These are phyloP conservation scores for Ellobius talpinus DNA, from an alignment of 2,113 vertebrate species.

Conservation along the genomic window DNA sequence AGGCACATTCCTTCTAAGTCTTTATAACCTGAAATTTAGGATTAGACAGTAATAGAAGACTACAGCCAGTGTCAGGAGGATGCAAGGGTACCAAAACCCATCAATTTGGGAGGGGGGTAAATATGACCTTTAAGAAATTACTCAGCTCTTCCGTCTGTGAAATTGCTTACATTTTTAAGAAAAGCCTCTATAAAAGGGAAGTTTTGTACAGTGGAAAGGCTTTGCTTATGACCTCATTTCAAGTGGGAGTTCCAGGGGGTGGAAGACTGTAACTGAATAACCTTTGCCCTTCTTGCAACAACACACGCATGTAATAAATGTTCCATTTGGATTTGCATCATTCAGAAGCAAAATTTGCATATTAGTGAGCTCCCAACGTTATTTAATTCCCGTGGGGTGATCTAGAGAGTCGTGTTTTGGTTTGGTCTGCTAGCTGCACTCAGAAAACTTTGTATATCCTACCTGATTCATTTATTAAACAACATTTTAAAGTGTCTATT, in stretches of 20 bases:
- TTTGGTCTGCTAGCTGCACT: slow-evolving; percentile 49
- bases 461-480: slow-evolving; percentile 53
- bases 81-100: slow-evolving; percentile 78
- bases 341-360: slow-evolving; percentile 78
- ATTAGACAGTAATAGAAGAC: slow-evolving; percentile 69
- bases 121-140: slow-evolving; percentile 89
- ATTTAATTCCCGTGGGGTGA: slow-evolving; percentile 71
- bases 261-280: slow-evolving; percentile 83
- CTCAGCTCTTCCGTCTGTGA: slow-evolving; percentile 84
- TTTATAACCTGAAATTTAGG: slow-evolving; percentile 54
- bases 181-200: slow-evolving; percentile 84
- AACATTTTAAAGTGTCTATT: slow-evolving; percentile 14
- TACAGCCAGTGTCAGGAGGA: slow-evolving; percentile 70
- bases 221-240: slow-evolving; percentile 87
- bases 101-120: slow-evolving; percentile 75
- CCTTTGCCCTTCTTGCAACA: slow-evolving; percentile 87
- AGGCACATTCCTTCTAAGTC: slow-evolving; percentile 55
- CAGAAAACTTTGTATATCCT: slow-evolving; percentile 1
- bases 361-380: slow-evolving; percentile 60
- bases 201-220: slow-evolving; percentile 87
- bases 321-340: slow-evolving; percentile 80
- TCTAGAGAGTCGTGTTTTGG: slow-evolving; percentile 77
- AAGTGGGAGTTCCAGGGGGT: slow-evolving; percentile 89
- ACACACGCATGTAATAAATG: slow-evolving; percentile 75
- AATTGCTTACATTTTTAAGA: slow-evolving; percentile 89